phyloP scores from a whole-genome alignment of 2,113 vertebrate genomes.

The Stegostoma tigrinum region DNA sequence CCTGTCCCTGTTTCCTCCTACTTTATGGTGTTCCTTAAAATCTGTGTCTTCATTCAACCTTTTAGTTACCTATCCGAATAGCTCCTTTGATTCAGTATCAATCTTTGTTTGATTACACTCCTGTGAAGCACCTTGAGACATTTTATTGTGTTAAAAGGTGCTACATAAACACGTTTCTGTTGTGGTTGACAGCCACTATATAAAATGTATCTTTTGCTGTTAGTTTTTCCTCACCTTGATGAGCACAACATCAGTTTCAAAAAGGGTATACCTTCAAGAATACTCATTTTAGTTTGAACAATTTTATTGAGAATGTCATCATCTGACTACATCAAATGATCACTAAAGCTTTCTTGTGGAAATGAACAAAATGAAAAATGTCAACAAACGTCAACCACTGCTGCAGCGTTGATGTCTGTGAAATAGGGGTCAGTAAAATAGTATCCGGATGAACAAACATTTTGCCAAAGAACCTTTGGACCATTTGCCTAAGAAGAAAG shows the following conservation, averaged over 20 bases:
- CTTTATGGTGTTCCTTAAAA: neutral
- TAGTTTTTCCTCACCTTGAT: neutral
- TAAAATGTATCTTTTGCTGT: neutral
- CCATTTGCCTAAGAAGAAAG: neutral
- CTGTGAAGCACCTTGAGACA: neutral
- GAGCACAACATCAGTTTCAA: neutral
- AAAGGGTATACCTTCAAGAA: neutral
- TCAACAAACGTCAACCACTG: neutral
- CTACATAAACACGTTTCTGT: neutral
- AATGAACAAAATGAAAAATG: neutral
- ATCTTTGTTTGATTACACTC: neutral
- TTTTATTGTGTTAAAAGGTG: neutral
- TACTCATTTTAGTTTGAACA: neutral
- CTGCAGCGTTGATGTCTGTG: neutral
- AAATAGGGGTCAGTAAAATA: neutral
- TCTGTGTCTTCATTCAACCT: neutral
- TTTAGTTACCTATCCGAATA: neutral
- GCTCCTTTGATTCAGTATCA: neutral
- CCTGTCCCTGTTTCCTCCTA: neutral
- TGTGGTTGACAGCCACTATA: neutral
- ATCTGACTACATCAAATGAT: neutral
- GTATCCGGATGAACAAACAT: neutral
- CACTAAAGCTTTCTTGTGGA: neutral
- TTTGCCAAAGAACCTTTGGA: neutral
- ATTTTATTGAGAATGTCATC: neutral